These are phyloP conservation scores for Labia minor DNA, from an alignment of 2,888 invertebrate species.

Conservation along the genomic window DNA sequence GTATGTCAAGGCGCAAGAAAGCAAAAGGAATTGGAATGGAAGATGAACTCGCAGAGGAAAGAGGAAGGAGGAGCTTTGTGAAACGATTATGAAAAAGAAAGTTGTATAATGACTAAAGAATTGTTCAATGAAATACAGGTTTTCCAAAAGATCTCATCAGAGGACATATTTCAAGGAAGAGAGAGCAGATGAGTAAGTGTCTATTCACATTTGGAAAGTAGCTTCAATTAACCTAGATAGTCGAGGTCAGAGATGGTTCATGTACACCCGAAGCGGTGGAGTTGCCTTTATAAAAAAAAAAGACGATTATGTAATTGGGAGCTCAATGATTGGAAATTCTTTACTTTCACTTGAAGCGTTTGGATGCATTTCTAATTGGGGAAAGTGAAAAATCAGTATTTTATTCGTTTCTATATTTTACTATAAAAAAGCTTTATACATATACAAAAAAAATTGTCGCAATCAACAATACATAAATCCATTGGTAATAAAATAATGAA, in stretches of 20 bases:
- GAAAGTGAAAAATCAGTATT: neutral
- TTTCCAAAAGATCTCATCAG: no score
- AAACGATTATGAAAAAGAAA: no score
- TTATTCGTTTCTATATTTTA: neutral
- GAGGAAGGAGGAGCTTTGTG: no score
- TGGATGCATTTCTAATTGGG: neutral
- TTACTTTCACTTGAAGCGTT: neutral
- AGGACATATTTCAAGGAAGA: neutral
- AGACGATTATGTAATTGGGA: neutral
- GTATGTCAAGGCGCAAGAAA: no score
- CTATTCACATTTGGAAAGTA: neutral
- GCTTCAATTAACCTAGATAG: neutral
- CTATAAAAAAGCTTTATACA: neutral
- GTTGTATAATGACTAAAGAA: no score
- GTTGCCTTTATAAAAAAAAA: neutral
- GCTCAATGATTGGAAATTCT: neutral
- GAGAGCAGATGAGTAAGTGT: neutral
- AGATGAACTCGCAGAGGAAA: no score
- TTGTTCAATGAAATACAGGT: no score
- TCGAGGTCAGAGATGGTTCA: neutral
- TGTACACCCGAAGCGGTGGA: neutral
- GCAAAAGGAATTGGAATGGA: no score
- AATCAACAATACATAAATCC: constrained; percentile 20
- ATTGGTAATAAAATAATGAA: constrained; percentile 17
- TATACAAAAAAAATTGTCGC: constrained; percentile 4